phyloP scores from a whole-genome alignment of 2,113 vertebrate species.

The Phasianus colchicus region DNA sequence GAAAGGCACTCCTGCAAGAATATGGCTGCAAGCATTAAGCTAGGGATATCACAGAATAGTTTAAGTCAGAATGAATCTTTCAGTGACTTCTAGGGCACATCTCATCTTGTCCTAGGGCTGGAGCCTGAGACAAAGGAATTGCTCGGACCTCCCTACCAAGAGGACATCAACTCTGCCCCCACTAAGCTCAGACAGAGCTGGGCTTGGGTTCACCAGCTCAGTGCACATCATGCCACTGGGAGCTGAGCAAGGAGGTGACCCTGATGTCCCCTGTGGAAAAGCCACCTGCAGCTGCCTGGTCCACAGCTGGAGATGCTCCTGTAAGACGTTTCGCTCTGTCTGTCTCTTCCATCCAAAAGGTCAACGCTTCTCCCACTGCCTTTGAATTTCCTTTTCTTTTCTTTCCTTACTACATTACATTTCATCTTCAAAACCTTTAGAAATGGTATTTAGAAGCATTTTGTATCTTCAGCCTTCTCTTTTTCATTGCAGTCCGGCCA shows the following conservation, averaged over 20 bases:
- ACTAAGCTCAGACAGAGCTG: rapidly evolving
- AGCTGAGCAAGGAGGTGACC: background rate
- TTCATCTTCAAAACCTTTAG: background rate
- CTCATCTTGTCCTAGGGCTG: background rate
- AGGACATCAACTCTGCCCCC: rapidly evolving
- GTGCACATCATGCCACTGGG: rapidly evolving
- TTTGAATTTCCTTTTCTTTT: background rate
- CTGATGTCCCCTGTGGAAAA: background rate
- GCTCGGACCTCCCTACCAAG: background rate
- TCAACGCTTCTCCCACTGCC: background rate
- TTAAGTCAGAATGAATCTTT: background rate
- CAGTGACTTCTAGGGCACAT: background rate
- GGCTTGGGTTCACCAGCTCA: background rate
- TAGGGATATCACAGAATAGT: background rate
- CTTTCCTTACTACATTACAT: background rate
- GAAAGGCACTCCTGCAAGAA: background rate
- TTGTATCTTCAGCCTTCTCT: background rate
- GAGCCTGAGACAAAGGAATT: background rate
- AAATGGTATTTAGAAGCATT: background rate
- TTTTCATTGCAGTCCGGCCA: background rate
- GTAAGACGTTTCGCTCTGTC: background rate
- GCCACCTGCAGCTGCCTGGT: background rate
- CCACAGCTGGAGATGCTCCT: background rate
- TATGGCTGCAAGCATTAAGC: background rate
- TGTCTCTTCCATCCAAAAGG: background rate